phyloP scores from a whole-genome alignment of 2,797 vertebrate genomes.

The Selene dorsalis region DNA sequence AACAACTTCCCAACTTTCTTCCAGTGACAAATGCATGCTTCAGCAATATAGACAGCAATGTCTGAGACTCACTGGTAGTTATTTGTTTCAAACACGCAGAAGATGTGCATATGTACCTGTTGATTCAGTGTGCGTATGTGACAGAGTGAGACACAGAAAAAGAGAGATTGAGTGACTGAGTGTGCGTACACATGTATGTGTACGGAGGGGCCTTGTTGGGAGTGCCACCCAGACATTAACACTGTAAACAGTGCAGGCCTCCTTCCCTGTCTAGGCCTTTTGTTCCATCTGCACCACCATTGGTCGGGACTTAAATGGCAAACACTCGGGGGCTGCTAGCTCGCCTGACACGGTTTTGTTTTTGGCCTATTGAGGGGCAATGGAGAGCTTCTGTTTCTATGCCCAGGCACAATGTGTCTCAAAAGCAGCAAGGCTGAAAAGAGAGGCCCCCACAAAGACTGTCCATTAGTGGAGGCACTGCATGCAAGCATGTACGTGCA shows the following conservation, averaged over 20 bases:
- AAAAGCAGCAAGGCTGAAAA: conserved; percentile 81
- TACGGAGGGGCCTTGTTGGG: conserved; percentile 68
- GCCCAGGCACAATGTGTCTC: conserved; percentile 78
- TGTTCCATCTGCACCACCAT: conserved; percentile 79
- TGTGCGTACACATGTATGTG: conserved; percentile 55
- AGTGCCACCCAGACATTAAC: conserved; percentile 78
- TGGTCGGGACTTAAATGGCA: conserved; percentile 82
- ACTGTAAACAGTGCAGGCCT: conserved; percentile 80
- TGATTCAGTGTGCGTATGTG: conserved; percentile 36
- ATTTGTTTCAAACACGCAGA: conserved; percentile 8
- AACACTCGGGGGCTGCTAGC: conserved; percentile 84
- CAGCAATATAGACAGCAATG: neutral
- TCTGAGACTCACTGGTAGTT: conserved; percentile 10
- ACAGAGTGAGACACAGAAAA: conserved; percentile 22
- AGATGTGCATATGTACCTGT: conserved; percentile 46
- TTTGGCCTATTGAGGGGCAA: conserved; percentile 80
- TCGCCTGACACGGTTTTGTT: conserved; percentile 84
- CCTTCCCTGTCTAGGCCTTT: conserved; percentile 74
- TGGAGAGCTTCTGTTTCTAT: conserved; percentile 84
- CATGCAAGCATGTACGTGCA: conserved; percentile 62
- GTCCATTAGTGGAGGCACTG: conserved; percentile 75
- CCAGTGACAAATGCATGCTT: neutral
- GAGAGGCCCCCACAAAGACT: conserved; percentile 79
- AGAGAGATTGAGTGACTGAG: conserved; percentile 53
- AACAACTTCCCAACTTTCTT: conserved; percentile 6